Evolutionary conservation across 53 echinoderm and acorn worm species (phyloP).

Genomic region (Hippasteria phrygiana): DNA sequence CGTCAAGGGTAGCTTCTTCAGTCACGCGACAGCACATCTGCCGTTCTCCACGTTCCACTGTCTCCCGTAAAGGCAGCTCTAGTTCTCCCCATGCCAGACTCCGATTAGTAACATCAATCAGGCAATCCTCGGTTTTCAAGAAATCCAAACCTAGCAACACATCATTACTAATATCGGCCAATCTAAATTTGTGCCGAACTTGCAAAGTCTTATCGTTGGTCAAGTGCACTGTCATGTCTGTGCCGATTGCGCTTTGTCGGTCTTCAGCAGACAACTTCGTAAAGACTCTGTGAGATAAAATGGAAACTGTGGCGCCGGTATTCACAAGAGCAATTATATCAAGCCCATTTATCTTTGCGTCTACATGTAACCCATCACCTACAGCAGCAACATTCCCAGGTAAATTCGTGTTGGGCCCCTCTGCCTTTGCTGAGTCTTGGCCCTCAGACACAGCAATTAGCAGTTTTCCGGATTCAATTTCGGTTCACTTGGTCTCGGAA

Average conservation of each 20-base stretch:
- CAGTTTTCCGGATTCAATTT: conserved; percentile 55
- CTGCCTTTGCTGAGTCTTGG: conserved; percentile 35
- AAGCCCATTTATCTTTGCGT: not conserved
- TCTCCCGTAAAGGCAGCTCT: conserved; percentile 24
- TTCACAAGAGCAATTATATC: conserved; percentile 36
- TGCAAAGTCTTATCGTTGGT: conserved; percentile 12
- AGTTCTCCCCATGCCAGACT: conserved; percentile 24
- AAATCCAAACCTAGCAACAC: conserved; percentile 32
- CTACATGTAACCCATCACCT: conserved; percentile 28
- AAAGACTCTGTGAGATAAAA: conserved; percentile 17
- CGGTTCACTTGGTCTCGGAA: not conserved
- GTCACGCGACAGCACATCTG: conserved; percentile 36
- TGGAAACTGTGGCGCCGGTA: conserved; percentile 56
- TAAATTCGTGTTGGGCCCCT: conserved; percentile 6
- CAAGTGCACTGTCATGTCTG: conserved; percentile 3
- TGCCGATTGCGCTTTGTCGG: not conserved
- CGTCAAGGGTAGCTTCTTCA: not conserved
- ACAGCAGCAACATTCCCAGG: conserved; percentile 12
- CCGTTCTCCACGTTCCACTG: not conserved
- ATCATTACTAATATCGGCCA: conserved; percentile 12
- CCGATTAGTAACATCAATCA: conserved; percentile 14
- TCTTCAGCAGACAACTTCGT: not conserved
- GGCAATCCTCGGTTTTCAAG: not conserved
- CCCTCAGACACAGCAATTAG: conserved; percentile 30
- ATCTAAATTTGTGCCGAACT: conserved; percentile 13